These are phyloP conservation scores for Minunthozetes semirufus DNA, from an alignment of 2,888 invertebrate species.

Conservation along the genomic window DNA sequence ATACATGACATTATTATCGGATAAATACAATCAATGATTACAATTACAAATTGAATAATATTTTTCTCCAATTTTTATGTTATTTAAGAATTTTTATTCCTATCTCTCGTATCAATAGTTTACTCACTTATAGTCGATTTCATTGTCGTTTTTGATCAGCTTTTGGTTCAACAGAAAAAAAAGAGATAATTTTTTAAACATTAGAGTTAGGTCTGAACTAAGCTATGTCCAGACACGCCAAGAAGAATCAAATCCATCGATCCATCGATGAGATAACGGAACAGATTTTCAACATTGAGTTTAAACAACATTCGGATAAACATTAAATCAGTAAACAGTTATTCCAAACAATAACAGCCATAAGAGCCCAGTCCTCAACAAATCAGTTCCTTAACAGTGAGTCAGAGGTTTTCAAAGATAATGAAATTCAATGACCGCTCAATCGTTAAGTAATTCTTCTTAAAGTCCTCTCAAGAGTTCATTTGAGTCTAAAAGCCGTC, in stretches of 20 bases:
- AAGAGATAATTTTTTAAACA: too few species aligned
- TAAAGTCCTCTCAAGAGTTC: background rate
- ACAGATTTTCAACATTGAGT: background rate
- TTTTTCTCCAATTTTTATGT: background rate
- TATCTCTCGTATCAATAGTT: background rate
- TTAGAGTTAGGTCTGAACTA: too few species aligned
- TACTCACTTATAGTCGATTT: background rate
- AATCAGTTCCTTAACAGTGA: background rate
- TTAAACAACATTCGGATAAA: too few species aligned
- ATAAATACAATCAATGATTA: constrained; percentile 9
- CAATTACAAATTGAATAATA: constrained; percentile 10
- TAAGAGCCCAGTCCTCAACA: too few species aligned
- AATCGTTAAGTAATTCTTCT: background rate
- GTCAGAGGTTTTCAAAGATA: background rate
- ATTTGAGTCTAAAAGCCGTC: too few species aligned
- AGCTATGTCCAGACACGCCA: background rate
- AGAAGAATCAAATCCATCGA: background rate
- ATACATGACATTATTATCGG: background rate
- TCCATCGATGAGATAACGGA: background rate
- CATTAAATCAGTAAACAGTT: too few species aligned
- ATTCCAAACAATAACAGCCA: too few species aligned
- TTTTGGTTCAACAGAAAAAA: background rate
- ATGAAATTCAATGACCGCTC: background rate
- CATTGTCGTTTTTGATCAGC: too few species aligned
- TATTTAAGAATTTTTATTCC: background rate